These are phyloP conservation scores for Distichodus sexfasciatus DNA, from an alignment of 2,797 vertebrate genomes.

Conservation along the genomic window DNA sequence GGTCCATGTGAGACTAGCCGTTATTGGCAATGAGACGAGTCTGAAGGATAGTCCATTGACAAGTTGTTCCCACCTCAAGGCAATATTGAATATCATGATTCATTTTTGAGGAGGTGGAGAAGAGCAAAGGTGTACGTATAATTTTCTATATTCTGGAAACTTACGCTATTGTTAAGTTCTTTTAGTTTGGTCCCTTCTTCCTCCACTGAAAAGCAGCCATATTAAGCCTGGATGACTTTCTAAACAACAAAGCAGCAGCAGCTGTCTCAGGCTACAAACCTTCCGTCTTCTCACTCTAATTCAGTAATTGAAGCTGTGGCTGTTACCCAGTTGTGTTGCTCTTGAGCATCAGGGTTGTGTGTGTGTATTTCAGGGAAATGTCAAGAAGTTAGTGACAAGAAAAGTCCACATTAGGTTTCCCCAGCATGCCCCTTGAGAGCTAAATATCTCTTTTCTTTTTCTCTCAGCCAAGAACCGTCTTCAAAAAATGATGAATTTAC, in stretches of 20 bases:
- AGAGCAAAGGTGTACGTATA: too few relatives aligned
- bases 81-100: too few relatives aligned
- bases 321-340: constrained; percentile 37
- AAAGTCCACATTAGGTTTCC: constrained; percentile 44
- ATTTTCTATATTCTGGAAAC: too few relatives aligned
- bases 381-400: constrained; percentile 44
- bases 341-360: constrained; percentile 17
- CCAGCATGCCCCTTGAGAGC: constrained; percentile 23
- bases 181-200: not conserved
- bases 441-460: constrained; percentile 3
- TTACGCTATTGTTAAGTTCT: not conserved
- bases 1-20: too few relatives aligned
- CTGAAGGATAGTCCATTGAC: too few relatives aligned
- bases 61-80: too few relatives aligned
- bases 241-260: constrained; percentile 42
- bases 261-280: constrained; percentile 28
- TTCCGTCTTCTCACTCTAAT: constrained; percentile 27
- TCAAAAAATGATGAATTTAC: constrained; percentile 41
- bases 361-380: constrained; percentile 44
- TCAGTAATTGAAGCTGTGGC: constrained; percentile 50
- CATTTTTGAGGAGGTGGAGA: too few relatives aligned
- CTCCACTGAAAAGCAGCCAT: constrained; percentile 16
- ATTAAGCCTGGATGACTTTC: constrained; percentile 37
- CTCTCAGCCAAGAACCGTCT: constrained; percentile 11
- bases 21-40: too few relatives aligned